These are phyloP conservation scores for Sander vitreus DNA, from an alignment of 2,113 vertebrate genomes.

Conservation along the genomic window DNA sequence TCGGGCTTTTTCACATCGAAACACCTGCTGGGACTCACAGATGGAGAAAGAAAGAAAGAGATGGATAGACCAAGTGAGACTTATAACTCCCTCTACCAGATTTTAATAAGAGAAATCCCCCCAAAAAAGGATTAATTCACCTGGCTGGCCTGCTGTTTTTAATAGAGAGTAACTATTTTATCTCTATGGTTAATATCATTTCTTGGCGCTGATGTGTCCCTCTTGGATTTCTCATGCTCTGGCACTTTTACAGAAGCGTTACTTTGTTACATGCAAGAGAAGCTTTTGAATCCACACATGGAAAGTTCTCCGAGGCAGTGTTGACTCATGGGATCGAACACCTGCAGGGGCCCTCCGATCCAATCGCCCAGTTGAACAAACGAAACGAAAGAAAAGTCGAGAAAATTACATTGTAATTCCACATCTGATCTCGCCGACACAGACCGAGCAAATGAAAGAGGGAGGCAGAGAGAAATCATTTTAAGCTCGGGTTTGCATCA, in stretches of 20 bases:
- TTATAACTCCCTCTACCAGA: slow-evolving; percentile 59
- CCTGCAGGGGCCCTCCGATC: slow-evolving; percentile 59
- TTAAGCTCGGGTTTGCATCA: slow-evolving; percentile 69
- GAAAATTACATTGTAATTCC: slow-evolving; percentile 70
- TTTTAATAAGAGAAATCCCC: slow-evolving; percentile 72
- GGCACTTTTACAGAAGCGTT: slow-evolving; percentile 65
- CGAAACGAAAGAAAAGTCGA: slow-evolving; percentile 40
- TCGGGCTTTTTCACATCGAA: slow-evolving; percentile 44
- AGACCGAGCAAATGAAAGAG: slow-evolving; percentile 57
- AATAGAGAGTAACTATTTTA: slow-evolving; percentile 76
- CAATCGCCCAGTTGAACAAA: slow-evolving; percentile 14
- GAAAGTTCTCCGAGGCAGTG: slow-evolving; percentile 71
- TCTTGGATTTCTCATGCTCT: slow-evolving; percentile 66
- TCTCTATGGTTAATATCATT: slow-evolving; percentile 72
- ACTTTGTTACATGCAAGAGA: slow-evolving; percentile 69
- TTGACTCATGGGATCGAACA: slow-evolving; percentile 69
- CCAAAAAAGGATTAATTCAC: slow-evolving; percentile 66
- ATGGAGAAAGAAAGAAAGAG: slow-evolving; percentile 63
- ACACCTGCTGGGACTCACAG: slow-evolving; percentile 71
- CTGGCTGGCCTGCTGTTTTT: slow-evolving; percentile 70
- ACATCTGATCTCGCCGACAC: slow-evolving; percentile 58
- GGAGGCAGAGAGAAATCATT: slow-evolving; percentile 48
- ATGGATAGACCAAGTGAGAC: slow-evolving; percentile 67
- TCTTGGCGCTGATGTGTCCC: slow-evolving; percentile 62
- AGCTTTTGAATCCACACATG: slow-evolving; percentile 58